Conservation (phyloP, 2,888 invertebrate species). For the Drosophila paramelanica region DNA sequence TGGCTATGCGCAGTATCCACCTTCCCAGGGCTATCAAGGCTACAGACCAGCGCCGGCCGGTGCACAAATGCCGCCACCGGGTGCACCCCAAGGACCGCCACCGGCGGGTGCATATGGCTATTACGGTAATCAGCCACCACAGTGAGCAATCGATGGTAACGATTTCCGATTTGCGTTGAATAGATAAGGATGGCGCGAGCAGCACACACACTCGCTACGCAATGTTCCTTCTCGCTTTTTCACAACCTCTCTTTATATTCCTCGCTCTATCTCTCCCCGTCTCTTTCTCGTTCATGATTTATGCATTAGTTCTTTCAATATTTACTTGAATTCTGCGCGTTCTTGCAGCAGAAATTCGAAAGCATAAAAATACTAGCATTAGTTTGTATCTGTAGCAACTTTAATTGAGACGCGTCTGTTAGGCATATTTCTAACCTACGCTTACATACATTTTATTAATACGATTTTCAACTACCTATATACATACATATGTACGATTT, state of each 20-base stretch:
- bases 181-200: constrained; percentile 3
- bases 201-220: constrained; percentile 15
- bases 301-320: not conserved
- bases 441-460: constrained; percentile 34
- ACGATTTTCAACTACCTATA: constrained; percentile 25
- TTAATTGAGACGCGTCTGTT: constrained; percentile 53
- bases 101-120: constrained; percentile 92
- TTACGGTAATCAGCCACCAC: constrained; percentile 92
- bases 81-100: constrained; percentile 83
- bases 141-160: constrained; percentile 59
- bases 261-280: not conserved
- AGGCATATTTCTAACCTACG: constrained; percentile 29
- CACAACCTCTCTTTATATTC: not conserved
- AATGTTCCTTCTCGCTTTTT: not conserved
- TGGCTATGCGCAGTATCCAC: constrained; percentile 88
- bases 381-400: constrained; percentile 55
- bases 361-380: constrained; percentile 32
- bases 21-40: constrained; percentile 88
- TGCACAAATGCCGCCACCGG: constrained; percentile 86
- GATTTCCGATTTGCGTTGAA: constrained; percentile 1
- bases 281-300: not conserved
- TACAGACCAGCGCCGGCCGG: constrained; percentile 86
- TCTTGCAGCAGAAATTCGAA: constrained; percentile 8
- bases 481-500: constrained; percentile 35
- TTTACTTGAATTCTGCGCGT: constrained; percentile 8